These are phyloP conservation scores for Drosophila mimetica DNA, from an alignment of 2,888 invertebrate genomes.

Conservation along the genomic window DNA sequence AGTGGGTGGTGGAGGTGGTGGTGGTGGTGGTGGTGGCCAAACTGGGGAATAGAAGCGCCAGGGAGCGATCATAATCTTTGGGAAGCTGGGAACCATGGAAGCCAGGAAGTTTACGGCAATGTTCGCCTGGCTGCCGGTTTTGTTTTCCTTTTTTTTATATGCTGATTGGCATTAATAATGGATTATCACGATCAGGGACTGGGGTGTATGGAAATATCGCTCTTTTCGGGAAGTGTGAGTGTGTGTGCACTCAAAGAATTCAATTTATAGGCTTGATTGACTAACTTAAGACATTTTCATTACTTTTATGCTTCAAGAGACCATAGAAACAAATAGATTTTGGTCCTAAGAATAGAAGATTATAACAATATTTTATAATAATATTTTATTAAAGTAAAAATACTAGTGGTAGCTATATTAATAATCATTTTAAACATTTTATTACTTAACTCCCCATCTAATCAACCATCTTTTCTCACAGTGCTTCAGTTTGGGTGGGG, in stretches of 20 bases:
- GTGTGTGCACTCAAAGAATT: slow-evolving; percentile 19
- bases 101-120: slow-evolving; percentile 32
- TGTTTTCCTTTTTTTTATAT: slow-evolving; percentile 69
- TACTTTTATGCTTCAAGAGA: no score
- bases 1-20: no score
- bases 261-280: no score
- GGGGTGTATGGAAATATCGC: slow-evolving; percentile 82
- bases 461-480: not conserved
- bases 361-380: no score
- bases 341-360: no score
- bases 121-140: slow-evolving; percentile 29
- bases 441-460: no score
- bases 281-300: no score
- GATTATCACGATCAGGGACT: slow-evolving; percentile 83
- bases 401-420: no score
- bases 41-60: slow-evolving; percentile 61
- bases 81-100: slow-evolving; percentile 53
- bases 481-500: slow-evolving; percentile 10
- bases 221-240: slow-evolving; percentile 44
- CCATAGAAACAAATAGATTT: no score
- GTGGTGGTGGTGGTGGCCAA: slow-evolving; percentile 17
- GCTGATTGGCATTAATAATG: slow-evolving; percentile 85
- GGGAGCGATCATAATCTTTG: slow-evolving; percentile 75
- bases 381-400: no score
- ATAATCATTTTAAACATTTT: no score